phyloP scores from a whole-genome alignment of 2,113 vertebrate species.

The Aramus guarauna region DNA sequence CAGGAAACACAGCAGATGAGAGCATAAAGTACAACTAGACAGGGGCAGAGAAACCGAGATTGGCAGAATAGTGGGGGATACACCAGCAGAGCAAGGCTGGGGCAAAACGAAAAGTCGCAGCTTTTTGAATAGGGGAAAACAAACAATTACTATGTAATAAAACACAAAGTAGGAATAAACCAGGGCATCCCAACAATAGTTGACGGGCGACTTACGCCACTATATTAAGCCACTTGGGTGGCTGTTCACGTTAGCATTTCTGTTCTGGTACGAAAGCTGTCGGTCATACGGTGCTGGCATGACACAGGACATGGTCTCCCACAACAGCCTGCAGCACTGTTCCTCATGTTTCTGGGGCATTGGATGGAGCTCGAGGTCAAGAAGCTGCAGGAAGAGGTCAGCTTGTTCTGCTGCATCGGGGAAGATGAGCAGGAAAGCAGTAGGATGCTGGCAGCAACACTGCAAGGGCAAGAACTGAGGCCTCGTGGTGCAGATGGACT shows the following conservation, averaged over 20 bases:
- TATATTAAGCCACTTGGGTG: neutral
- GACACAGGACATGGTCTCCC: neutral
- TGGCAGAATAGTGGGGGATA: neutral
- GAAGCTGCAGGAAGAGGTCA: neutral
- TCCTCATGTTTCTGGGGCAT: neutral
- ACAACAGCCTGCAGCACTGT: neutral
- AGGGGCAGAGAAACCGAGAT: neutral
- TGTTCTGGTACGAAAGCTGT: neutral
- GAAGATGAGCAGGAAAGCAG: neutral
- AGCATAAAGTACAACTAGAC: rapidly evolving
- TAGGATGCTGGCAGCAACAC: neutral
- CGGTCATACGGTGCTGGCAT: rapidly evolving
- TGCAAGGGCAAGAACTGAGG: neutral
- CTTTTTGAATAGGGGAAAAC: neutral
- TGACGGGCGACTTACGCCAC: neutral
- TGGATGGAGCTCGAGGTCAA: neutral
- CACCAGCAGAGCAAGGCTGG: neutral
- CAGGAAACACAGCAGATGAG: neutral
- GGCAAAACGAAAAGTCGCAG: neutral
- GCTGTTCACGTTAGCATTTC: neutral
- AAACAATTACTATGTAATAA: neutral
- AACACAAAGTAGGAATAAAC: neutral
- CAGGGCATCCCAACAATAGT: neutral
- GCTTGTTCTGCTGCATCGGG: neutral
- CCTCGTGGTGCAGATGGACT: neutral